Evolutionary conservation across 1,140 invertebrate genomes (phyloP).

Genomic region (Ceratina australensis): DNA sequence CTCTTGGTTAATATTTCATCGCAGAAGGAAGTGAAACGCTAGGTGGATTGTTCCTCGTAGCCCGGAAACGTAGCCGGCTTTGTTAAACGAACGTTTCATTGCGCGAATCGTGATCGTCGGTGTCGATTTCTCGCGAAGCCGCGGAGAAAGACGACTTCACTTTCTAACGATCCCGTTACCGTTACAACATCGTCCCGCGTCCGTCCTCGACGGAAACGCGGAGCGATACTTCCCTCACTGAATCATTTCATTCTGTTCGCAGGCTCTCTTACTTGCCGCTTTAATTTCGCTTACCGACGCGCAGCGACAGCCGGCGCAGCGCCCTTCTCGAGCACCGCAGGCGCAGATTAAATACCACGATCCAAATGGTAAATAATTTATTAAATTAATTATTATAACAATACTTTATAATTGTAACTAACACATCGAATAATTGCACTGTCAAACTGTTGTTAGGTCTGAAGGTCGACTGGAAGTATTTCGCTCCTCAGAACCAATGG

Average conservation of each 20-base stretch:
- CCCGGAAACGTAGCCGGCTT: slow-evolving; percentile 29
- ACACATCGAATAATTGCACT: background rate
- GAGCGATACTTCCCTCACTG: no score
- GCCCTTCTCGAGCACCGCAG: slow-evolving; percentile 61
- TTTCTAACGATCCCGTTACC: slow-evolving; percentile 54
- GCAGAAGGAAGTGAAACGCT: slow-evolving; percentile 26
- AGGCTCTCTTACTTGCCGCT: slow-evolving; percentile 64
- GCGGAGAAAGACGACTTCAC: slow-evolving; percentile 30
- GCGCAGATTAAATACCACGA: slow-evolving; percentile 72
- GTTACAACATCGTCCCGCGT: slow-evolving; percentile 32
- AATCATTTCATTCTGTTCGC: slow-evolving; percentile 35
- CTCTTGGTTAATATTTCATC: no score
- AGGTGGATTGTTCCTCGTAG: background rate
- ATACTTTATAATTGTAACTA: no score
- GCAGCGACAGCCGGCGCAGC: slow-evolving; percentile 51
- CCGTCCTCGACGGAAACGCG: background rate
- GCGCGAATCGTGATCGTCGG: slow-evolving; percentile 14
- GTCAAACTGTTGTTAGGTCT: slow-evolving; percentile 56
- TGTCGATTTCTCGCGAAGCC: background rate
- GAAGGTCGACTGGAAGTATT: slow-evolving; percentile 70
- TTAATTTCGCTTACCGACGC: slow-evolving; percentile 59
- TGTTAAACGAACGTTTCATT: slow-evolving; percentile 52
- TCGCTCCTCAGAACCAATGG: slow-evolving; percentile 59
- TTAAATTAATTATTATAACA: no score
- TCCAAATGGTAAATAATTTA: slow-evolving; percentile 65